Base-by-base conservation (phyloP, 1,140 invertebrate genomes). In the Coenobita brevimanus region DNA sequence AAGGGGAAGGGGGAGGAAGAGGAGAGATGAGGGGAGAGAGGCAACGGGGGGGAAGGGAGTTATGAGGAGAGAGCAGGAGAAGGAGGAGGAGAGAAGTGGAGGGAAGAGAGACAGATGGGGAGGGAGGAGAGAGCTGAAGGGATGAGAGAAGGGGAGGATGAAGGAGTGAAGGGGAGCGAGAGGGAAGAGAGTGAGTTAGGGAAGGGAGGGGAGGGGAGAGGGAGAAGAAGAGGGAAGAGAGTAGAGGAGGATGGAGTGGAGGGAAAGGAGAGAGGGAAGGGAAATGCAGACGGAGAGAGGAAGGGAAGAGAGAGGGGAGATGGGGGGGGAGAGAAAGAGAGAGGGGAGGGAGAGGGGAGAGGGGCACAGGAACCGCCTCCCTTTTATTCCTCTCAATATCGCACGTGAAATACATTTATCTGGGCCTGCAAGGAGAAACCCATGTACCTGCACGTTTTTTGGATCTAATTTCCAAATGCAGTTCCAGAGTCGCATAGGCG, bases 281-380 rank as follows among this genome's bases (percentile, higher is more conserved):
- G 21, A 43, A 50, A 50, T 50, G 17, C 17, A 38, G 30, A 27
- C 3, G 38, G 64, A 30, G 8, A 69, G 64, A 27, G 64, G 38
- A 36, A 69, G 64, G 38, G 24, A 69, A 43, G 43, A n/a, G 41
- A 38, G 43, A 43, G 8, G 71, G n/a, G 71, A 41, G 36, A 41
- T 30, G 24, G 73, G n/a, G 73, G n/a, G 73, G 43, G 73, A 46
- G 73, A 3, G 73, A 36, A 13, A 73, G 33, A 3, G 36, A 24
- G 73, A 24, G 38, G 24, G 71, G 73, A 76, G 73, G 33, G n/a
- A n/a, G 73, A n/a, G 73, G 13, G 21, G 33, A 73, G 27, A 30
- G 69, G 30, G 38, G 3, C 69, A 4, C 33, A 73, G 41, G n/a
- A 21, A 24, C 33, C 30, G 27, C 41, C 30, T 73, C 15, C n/a